Conservation (phyloP, 2,113 vertebrate species). For the Platycercus adscitus region DNA sequence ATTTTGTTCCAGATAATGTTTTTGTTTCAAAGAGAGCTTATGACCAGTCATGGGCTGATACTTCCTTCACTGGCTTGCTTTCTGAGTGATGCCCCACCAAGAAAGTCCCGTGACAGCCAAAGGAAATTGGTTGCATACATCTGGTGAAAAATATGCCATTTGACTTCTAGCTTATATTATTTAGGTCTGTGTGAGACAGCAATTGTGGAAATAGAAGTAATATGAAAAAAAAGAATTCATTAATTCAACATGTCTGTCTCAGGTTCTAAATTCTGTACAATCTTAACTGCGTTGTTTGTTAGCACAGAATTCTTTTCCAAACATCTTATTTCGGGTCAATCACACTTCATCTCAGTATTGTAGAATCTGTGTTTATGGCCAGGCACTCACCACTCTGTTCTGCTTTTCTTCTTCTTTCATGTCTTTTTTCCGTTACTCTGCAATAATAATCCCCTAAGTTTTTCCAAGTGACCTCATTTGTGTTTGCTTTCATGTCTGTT, state of each 20-base stretch:
- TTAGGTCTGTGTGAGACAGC: neutral
- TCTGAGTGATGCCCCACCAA: neutral
- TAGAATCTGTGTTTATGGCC: neutral
- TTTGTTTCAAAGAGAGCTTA: neutral
- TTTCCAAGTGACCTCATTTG: neutral
- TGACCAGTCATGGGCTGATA: neutral
- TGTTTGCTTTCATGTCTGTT: neutral
- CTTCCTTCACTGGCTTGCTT: neutral
- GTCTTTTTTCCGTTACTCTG: neutral
- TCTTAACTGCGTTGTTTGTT: neutral
- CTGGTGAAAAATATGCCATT: neutral
- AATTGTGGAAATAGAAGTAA: neutral
- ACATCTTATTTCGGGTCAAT: neutral
- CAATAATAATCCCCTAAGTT: neutral
- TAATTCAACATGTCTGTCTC: neutral
- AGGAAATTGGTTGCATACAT: neutral
- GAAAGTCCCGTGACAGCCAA: neutral
- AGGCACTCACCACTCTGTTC: neutral
- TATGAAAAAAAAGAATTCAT: neutral
- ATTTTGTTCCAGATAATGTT: neutral
- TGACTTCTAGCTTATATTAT: neutral
- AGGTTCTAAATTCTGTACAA: neutral
- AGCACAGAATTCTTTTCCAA: neutral
- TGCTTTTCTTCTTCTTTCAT: neutral
- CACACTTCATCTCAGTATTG: neutral